These are phyloP conservation scores for Perodicticus potto DNA, from an alignment of 2,797 vertebrate species.

Conservation along the genomic window DNA sequence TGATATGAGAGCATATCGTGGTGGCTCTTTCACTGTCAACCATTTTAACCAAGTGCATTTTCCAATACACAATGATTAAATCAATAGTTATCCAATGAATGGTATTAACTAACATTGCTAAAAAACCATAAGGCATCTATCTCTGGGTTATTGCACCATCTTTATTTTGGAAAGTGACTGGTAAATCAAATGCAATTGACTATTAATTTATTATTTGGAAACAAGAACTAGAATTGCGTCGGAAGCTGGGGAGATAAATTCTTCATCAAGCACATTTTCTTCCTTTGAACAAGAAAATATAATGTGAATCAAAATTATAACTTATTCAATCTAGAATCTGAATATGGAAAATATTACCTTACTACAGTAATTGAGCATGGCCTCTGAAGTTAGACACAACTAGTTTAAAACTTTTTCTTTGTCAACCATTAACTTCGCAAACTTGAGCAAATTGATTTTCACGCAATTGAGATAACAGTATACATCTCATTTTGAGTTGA, in stretches of 20 bases:
- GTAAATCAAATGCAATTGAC: conserved; percentile 11
- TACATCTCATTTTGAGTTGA: neutral
- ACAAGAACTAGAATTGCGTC: neutral
- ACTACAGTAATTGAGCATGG: neutral
- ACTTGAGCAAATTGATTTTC: neutral
- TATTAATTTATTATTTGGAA: neutral
- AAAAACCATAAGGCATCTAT: neutral
- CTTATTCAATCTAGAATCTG: conserved; percentile 23
- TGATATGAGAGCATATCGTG: neutral
- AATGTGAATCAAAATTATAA: neutral
- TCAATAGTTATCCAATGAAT: neutral
- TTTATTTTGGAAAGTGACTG: neutral
- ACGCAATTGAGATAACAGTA: neutral
- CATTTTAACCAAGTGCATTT: neutral
- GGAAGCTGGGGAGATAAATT: neutral
- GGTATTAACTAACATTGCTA: neutral
- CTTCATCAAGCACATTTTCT: neutral
- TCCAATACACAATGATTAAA: neutral
- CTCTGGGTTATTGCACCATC: neutral
- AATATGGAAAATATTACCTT: neutral
- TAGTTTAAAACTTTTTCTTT: neutral
- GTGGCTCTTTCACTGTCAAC: neutral
- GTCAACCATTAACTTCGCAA: neutral
- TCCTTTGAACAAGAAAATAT: neutral
- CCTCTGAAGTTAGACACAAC: neutral